Conservation (phyloP, 1,140 invertebrate genomes). For the Drosophila azteca region DNA sequence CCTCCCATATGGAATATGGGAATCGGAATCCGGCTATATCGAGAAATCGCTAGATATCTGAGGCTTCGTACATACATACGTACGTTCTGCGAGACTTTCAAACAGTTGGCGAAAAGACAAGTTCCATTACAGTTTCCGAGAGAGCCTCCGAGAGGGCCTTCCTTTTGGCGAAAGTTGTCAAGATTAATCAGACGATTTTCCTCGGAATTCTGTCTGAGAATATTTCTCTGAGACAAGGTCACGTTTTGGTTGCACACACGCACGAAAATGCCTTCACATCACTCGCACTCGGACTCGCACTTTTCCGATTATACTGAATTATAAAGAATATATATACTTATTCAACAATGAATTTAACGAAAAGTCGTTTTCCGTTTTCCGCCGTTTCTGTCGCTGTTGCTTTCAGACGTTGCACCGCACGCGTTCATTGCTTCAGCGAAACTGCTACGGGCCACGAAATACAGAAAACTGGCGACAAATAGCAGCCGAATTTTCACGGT, state of each 20-base stretch:
- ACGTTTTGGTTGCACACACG: conserved; percentile 44
- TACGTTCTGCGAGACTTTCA: conserved; percentile 4
- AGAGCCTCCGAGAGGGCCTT: neutral
- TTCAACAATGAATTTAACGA: conserved; percentile 66
- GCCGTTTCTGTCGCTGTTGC: conserved; percentile 43
- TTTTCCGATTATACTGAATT: conserved; percentile 22
- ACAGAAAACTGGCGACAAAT: conserved; percentile 59
- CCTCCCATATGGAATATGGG: conserved; percentile 60
- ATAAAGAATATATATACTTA: conserved; percentile 25
- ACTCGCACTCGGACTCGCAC: conserved; percentile 12
- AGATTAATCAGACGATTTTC: conserved; percentile 35
- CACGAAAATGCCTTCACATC: conserved; percentile 18
- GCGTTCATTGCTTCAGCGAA: conserved; percentile 76
- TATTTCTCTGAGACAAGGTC: conserved; percentile 45
- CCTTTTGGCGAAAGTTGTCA: conserved; percentile 11
- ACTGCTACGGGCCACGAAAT: conserved; percentile 52
- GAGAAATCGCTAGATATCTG: conserved; percentile 27
- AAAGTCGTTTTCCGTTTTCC: conserved; percentile 65
- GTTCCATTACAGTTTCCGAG: conserved; percentile 35
- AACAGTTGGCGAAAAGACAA: conserved; percentile 16
- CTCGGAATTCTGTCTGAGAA: conserved; percentile 20
- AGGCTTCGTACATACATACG: conserved; percentile 19
- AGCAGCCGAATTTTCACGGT: conserved; percentile 61
- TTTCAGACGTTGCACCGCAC: conserved; percentile 66
- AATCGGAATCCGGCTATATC: conserved; percentile 17